phyloP scores from a whole-genome alignment of 2,113 vertebrate genomes.

The Ceyx cyanopectus region DNA sequence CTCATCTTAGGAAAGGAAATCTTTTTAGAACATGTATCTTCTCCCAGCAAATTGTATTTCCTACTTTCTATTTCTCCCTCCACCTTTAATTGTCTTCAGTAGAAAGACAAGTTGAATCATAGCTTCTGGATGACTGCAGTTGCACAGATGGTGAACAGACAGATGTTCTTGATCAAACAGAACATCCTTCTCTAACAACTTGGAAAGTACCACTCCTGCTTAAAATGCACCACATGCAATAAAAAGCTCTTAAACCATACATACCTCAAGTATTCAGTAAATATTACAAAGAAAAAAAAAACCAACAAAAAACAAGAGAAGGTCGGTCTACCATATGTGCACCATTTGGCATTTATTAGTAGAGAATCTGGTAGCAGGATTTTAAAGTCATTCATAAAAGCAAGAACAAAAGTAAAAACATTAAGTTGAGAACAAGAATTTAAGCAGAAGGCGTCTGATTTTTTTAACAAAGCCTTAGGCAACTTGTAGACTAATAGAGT shows the following conservation, averaged over 20 bases:
- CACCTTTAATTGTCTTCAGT: accelerated
- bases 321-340: neutral
- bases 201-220: neutral
- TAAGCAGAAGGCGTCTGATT: neutral
- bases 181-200: neutral
- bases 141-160: neutral
- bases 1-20: neutral
- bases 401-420: neutral
- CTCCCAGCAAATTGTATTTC: neutral
- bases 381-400: neutral
- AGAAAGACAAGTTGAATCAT: neutral
- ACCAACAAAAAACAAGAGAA: constrained; percentile 12
- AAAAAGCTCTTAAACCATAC: constrained; percentile 37
- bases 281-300: constrained; percentile 40
- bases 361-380: neutral
- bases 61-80: neutral
- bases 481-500: neutral
- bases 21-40: neutral
- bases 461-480: neutral
- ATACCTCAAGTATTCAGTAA: constrained; percentile 31
- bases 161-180: constrained; percentile 14
- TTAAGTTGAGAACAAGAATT: neutral
- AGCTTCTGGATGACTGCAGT: neutral
- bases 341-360: neutral
- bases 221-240: constrained; percentile 21